phyloP scores from a whole-genome alignment of 2,113 vertebrate species.

The Triplophysa dalaica region DNA sequence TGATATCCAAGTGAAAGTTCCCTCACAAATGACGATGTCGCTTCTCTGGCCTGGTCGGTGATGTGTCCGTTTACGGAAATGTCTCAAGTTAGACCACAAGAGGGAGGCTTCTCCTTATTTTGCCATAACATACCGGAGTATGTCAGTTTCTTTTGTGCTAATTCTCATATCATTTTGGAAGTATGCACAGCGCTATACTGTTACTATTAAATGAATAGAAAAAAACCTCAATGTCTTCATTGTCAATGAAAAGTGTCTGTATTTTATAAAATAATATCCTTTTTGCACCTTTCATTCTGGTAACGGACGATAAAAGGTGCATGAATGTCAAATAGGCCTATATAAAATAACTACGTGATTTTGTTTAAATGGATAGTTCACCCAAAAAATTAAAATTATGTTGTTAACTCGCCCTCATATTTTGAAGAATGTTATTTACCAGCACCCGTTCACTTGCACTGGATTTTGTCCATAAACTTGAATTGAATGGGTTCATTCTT shows the following conservation, averaged over 20 bases:
- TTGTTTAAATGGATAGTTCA: no score
- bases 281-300: no score
- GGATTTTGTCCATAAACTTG: no score
- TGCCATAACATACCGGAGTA: slow-evolving; percentile 58
- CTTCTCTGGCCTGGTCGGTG: background rate
- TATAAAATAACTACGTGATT: no score
- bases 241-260: background rate
- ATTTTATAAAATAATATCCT: no score
- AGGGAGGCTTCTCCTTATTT: slow-evolving; percentile 64
- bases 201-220: slow-evolving; percentile 64
- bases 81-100: slow-evolving; percentile 59
- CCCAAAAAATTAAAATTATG: no score
- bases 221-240: slow-evolving; percentile 6
- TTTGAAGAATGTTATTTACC: no score
- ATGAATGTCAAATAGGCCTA: no score
- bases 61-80: slow-evolving; percentile 33
- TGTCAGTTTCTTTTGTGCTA: slow-evolving; percentile 52
- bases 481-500: no score
- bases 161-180: slow-evolving; percentile 72
- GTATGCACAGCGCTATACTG: slow-evolving; percentile 70
- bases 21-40: background rate
- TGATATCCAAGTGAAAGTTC: slow-evolving; percentile 5
- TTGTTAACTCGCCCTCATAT: no score
- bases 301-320: no score
- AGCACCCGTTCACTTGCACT: no score